phyloP scores from a whole-genome alignment of 1,140 invertebrate genomes.

The Mamestra configurata region DNA sequence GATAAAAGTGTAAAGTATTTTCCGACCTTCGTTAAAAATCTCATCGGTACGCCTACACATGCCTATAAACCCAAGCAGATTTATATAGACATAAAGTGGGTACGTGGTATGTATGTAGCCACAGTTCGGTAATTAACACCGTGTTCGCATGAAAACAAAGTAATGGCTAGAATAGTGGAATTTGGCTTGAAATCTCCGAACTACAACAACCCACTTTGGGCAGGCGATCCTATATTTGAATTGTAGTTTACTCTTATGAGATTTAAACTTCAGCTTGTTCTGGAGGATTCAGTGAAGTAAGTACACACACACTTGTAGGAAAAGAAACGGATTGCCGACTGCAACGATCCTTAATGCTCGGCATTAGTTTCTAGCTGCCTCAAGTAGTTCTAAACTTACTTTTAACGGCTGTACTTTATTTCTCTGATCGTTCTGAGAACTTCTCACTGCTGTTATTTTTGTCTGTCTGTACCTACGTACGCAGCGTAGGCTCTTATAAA shows the following conservation, averaged over 20 bases:
- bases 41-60: background rate
- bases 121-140: too few relatives aligned
- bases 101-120: background rate
- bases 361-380: slow-evolving; percentile 22
- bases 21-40: background rate
- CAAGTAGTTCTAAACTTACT: background rate
- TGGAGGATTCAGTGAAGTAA: background rate
- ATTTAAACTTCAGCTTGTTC: background rate
- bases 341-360: background rate
- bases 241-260: background rate
- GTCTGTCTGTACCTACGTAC: too few relatives aligned
- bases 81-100: too few relatives aligned
- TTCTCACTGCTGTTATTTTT: background rate
- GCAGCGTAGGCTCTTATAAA: too few relatives aligned
- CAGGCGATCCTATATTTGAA: background rate
- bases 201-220: background rate
- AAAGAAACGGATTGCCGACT: slow-evolving; percentile 4
- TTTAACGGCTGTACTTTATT: slow-evolving; percentile 7
- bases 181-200: background rate
- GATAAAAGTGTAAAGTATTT: slow-evolving; percentile 11
- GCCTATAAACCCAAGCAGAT: background rate
- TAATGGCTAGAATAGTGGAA: background rate
- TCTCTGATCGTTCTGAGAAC: background rate
- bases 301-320: background rate
- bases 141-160: background rate